Evolutionary conservation across 2,797 vertebrate genomes (phyloP), one percentile per base, ranked within the genome.

Genomic region (Lepilemur ruficaudatus): DNA sequence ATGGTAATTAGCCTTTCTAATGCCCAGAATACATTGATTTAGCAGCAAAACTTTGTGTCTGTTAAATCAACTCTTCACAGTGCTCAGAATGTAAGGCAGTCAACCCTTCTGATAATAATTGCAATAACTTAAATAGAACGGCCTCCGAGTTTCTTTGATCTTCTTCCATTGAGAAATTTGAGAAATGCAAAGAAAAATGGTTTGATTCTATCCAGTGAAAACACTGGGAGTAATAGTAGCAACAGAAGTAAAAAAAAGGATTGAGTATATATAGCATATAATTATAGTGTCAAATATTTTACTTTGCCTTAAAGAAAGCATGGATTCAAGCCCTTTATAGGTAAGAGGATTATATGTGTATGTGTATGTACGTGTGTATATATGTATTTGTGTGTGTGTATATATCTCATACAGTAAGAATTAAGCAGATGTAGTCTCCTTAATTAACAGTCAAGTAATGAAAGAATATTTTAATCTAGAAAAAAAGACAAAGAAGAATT

Each of bases 121-220:
- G 73, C n/a, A 84, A 91, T 25, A 84, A 93, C 32, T 82, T 63
- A 81, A 92, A 84, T 38, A 81, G 94, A 95, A 72, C 25, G 30
- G 22, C 18, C 50, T 92, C 50, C 70, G 69, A 70, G 32, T 93
- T 78, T 89, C 63, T 83, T 89, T 84, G 22, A 38, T 83, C n/a
- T 92, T 90, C 61, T 80, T 70, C 52, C 52, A 81, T 35, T 28
- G 22, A 84, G n/a, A 92, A 92, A 94, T 69, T 15, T 86, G 23
- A 89, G 38, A 90, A 95, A 88, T 23, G 22, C 52, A 46, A 52
- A 80, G 30, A 55, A 83, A 93, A 93, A 87, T 41, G n/a, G n/a
- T 18, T 41, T 63, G 12, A 76, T 46, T 82, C 25, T 55, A 93
- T 35, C 59, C 46, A 82, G 18, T 88, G 38, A 35, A 92, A 91